Base-by-base conservation (phyloP, 64 coral and sea anemone genomes). In the Stichodactyla mertensii region DNA sequence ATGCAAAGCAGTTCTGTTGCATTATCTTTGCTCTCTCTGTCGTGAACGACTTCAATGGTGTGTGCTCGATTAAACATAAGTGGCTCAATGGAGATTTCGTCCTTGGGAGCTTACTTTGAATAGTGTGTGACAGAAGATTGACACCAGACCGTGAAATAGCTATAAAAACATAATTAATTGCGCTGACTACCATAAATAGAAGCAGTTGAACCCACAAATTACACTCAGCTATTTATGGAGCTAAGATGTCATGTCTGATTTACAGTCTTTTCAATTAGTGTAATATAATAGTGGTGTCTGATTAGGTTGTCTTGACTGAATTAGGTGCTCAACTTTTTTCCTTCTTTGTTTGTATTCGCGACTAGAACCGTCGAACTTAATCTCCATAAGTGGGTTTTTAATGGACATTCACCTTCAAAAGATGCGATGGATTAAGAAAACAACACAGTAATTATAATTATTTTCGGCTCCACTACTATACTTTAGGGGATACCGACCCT, bases 1-100 rank as follows among this genome's bases (percentile, higher is more conserved):
- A 74, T 74, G 69, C 10, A 23, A 74, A 74, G 24, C 11, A 74
- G 27, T 23, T 74, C 22, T 70, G 66, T 24, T 70, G 4, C 5
- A 22, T 70, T 70, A 22, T 70, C 3, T 22, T n/a, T 22, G 66
- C 20, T 70, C 20, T 70, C n/a, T 70, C 16, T 74, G 69, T 74
- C 24, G 24, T 74, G 69, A 74, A 74, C 7, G 26, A 74, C 16
- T 31, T 74, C 1, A 31, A 28, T 74, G 36, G 36, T 14, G 10
- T 31, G 26, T 74, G 69, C 69, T 74, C 69, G n/a, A 74, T 74
- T 74, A 74, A 74, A 26, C 69, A 74, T 23, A 74, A 74, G 69
- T 74, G 24, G n/a, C 8, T 74, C 22, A 74, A 74, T 26, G 12
- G 69, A 27, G 7, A 74, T 26, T 74, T 74, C 23, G 69, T 31